Base-by-base conservation (phyloP, 1,140 invertebrate genomes). In the Aphelinus certus region DNA sequence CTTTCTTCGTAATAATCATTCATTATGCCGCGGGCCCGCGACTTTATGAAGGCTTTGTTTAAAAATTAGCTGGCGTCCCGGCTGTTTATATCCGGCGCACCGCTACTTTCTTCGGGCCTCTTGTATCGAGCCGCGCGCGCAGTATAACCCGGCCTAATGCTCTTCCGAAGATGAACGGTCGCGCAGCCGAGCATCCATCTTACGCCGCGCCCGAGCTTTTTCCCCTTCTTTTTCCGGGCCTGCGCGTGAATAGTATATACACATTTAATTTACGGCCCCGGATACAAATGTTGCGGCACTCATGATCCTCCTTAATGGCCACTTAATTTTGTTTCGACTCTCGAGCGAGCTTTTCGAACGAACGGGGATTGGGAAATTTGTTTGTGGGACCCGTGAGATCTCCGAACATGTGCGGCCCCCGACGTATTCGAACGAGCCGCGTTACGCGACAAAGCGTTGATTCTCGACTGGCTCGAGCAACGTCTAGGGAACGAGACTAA, bases 31-130 rank as follows among this genome's bases (percentile, higher is more conserved):
- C 42, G 49, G 42, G 6, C 26, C 76, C 56, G 77, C 81, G 81
- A 80, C 80, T 75, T 83, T 82, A 85, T 85, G 81, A 85, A 86
- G 81, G 82, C 86, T 88, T 88, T 88, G 86, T 87, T 87, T 87
- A 87, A 88, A 87, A 88, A 87, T 88, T 85, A 87, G 81, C 83
- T 80, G 61, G 57, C 49, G 45, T 67, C 67, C 5, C 57, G 5
- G 5, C 57, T 70, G 53, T 61, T 53, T 62, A 4, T 66, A 53
- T 62, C 57, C 43, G 4, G 51, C 51, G 51, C 4, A 9, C 48
- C 43, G 46, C 42, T 65, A 64, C 67, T 66, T 66, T 65, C 68
- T 60, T 66, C 10, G 10, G 53, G 9, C 53, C 43, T 45, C 58
- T 69, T 75, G 62, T 68, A 26, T 26, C 26, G 26, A 26, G 26